Evolutionary conservation across 2,797 vertebrate genomes (phyloP), one percentile per base, ranked within the genome.

Genomic region (Hippoglossus hippoglossus): DNA sequence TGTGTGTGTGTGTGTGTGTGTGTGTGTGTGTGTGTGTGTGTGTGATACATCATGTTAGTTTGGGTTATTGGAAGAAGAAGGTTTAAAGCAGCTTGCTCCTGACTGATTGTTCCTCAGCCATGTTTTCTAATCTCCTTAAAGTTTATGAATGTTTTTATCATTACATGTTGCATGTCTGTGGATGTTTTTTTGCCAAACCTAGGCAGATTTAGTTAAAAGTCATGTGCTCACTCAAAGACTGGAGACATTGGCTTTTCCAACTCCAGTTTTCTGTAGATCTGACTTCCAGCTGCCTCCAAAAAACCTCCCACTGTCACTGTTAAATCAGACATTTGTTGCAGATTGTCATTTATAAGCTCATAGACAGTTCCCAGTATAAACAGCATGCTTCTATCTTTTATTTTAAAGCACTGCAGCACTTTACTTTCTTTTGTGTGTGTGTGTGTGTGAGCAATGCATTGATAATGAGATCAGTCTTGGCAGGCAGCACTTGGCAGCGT

Each of bases 391-490:
- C 36, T 64, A 9, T 70, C 69, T 73, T 79, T 47, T 47, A 50
- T 58, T 15, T 39, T 25, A 71, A 55, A 76, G 22, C 64, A 21
- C 13, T 46, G 41, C 2, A 68, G 21, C 28, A 31, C 41, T 62
- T 24, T 58, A 5, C 3, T 19, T 46, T 19, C 5, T 19, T 16
- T 8, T 46, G 44, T 46, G 44, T 46, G 12, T 36, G 7, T 13
- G 34, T 36, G 34, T 36, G 4, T 46, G 44, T 46, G 44, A 80
- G 80, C 64, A 72, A 69, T 87, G 87, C 85, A 79, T 85, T 75
- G 51, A 81, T 83, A 92, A 92, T 87, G 63, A 11, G 28, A 88
- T 92, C 31, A 15, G 81, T 88, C 59, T 5, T 71, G 75, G 78
- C 51, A 36, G 9, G 15, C n/a, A 12, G 58, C 18, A 53, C 21